phyloP scores from a whole-genome alignment of 2,113 vertebrate species.

The Chaetura pelagica region DNA sequence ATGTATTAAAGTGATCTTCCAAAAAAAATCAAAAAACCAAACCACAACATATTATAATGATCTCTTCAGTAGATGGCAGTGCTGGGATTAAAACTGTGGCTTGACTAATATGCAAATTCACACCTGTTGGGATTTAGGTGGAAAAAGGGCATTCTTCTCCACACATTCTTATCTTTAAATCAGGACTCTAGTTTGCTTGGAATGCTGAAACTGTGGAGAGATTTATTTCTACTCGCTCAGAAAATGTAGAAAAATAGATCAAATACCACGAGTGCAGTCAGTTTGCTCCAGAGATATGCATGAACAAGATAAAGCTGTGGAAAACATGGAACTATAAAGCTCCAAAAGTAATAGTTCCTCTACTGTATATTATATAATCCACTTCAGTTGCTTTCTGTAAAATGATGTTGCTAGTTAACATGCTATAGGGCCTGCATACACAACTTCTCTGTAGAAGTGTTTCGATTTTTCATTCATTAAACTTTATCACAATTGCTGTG shows the following conservation, averaged over 20 bases:
- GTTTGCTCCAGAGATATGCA: background rate
- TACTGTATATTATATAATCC: background rate
- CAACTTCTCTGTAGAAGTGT: background rate
- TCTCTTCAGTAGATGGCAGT: constrained; percentile 78
- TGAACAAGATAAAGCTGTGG: background rate
- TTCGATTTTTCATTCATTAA: background rate
- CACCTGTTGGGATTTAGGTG: constrained; percentile 60
- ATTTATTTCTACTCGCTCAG: background rate
- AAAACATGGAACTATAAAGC: background rate
- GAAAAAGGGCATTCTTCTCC: background rate
- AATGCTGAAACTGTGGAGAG: background rate
- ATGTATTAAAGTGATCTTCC: background rate
- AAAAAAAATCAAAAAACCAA: background rate
- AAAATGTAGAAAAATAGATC: constrained; percentile 23
- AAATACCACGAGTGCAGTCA: background rate
- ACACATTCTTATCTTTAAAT: background rate
- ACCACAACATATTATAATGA: background rate
- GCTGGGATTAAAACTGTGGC: constrained; percentile 71
- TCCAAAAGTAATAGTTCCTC: background rate
- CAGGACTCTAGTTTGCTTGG: background rate
- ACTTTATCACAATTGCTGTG: background rate
- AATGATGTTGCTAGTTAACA: background rate
- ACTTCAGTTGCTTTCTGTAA: background rate
- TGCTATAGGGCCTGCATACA: background rate
- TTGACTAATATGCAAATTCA: constrained; percentile 75